Evolutionary conservation across 2,113 vertebrate species (phyloP).

Genomic region (Prietella phreatophila): DNA sequence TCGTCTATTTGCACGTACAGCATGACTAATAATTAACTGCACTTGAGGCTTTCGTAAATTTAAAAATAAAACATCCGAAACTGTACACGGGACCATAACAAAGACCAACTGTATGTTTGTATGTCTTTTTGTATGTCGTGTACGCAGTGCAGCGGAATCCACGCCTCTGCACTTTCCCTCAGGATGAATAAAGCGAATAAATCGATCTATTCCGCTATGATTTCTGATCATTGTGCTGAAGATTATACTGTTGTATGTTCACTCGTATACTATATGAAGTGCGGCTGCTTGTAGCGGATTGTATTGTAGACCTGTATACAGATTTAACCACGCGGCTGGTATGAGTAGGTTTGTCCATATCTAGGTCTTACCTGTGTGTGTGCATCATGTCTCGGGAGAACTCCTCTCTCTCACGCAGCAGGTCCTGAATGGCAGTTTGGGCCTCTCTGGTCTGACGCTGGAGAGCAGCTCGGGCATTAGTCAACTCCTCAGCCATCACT

Average conservation of each 20-base stretch:
- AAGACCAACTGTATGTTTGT: too few relatives aligned
- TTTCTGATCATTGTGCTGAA: background rate
- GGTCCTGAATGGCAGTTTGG: constrained; percentile 89
- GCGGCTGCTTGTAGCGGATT: background rate
- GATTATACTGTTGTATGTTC: background rate
- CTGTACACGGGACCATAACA: too few relatives aligned
- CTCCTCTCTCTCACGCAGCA: constrained; percentile 86
- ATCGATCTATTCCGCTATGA: too few relatives aligned
- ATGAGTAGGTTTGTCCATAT: too few relatives aligned
- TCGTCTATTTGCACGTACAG: too few relatives aligned
- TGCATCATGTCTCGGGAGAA: constrained; percentile 87
- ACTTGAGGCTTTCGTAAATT: too few relatives aligned
- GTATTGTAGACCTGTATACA: background rate
- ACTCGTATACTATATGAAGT: background rate
- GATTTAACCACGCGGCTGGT: background rate
- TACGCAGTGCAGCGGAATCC: background rate
- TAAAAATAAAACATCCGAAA: too few relatives aligned
- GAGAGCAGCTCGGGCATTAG: constrained; percentile 80
- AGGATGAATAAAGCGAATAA: too few relatives aligned
- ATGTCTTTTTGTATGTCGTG: background rate
- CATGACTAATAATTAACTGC: too few relatives aligned
- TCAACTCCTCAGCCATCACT: constrained; percentile 97
- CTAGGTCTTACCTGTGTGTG: constrained; percentile 81
- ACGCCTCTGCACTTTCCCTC: too few relatives aligned
- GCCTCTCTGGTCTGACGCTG: constrained; percentile 89